phyloP scores from a whole-genome alignment of 2,797 vertebrate genomes.

The Hoplostethus atlanticus region DNA sequence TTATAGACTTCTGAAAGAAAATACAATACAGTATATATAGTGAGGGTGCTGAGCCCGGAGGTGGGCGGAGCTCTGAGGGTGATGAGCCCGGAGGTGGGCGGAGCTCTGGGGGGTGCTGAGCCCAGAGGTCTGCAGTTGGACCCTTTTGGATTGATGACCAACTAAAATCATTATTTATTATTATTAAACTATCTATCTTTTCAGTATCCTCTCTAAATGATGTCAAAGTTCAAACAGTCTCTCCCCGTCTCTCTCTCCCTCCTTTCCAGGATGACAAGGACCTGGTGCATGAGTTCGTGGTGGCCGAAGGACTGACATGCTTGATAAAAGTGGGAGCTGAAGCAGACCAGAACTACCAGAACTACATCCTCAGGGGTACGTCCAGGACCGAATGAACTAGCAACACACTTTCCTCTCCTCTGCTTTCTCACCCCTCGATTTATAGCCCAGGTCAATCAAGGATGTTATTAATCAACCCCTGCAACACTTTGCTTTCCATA shows the following conservation, averaged over 20 bases:
- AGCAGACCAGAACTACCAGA: conserved; percentile 98
- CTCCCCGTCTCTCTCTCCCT: background rate
- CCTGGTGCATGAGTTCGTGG: conserved; percentile 96
- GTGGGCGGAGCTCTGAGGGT: no score
- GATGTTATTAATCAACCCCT: conserved; percentile 73
- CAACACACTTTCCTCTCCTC: conserved; percentile 6
- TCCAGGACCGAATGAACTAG: conserved; percentile 14
- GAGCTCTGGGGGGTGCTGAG: no score
- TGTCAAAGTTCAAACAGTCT: no score
- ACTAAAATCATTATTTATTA: no score
- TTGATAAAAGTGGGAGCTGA: conserved; percentile 97
- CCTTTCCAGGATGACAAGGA: conserved; percentile 95
- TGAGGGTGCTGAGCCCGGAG: no score
- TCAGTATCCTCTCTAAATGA: no score
- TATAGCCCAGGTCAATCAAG: conserved; percentile 44
- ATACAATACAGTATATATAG: no score
- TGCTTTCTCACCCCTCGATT: conserved; percentile 52
- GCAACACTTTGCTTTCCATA: conserved; percentile 64
- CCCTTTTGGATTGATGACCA: no score
- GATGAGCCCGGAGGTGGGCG: no score
- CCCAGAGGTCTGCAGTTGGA: no score
- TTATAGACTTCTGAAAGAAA: no score
- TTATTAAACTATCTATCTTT: no score
- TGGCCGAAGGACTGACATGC: conserved; percentile 95
- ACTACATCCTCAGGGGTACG: conserved; percentile 98